These are phyloP conservation scores for Antigone vipio DNA, from an alignment of 2,113 vertebrate species.

Conservation along the genomic window DNA sequence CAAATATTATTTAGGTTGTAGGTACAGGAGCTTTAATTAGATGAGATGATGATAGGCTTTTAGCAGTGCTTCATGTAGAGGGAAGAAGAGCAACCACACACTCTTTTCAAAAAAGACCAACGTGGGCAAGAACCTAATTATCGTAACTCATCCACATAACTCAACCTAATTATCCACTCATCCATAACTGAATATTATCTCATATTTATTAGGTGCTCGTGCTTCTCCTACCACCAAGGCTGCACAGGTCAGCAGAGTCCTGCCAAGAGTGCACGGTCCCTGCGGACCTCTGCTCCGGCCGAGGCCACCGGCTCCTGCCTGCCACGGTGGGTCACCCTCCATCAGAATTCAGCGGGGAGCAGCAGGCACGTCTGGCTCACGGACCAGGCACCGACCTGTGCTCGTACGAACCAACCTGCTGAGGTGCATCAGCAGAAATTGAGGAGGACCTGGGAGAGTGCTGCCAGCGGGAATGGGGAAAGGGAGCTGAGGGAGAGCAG, in stretches of 20 bases:
- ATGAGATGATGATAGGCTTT: not conserved
- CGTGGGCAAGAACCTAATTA: not conserved
- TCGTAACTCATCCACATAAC: not conserved
- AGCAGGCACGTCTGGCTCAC: not conserved
- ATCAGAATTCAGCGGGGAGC: fast-evolving
- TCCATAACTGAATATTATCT: not conserved
- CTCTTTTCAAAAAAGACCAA: not conserved
- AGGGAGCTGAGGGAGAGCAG: not conserved
- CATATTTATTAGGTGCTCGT: not conserved
- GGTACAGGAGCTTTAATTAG: not conserved
- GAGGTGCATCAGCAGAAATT: not conserved
- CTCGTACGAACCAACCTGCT: fast-evolving
- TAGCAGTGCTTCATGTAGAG: not conserved
- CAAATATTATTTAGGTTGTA: not conserved
- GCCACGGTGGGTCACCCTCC: not conserved
- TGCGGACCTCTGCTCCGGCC: not conserved
- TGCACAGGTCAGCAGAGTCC: not conserved
- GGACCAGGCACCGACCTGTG: fast-evolving
- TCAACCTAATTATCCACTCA: constrained; percentile 12
- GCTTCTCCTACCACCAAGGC: not conserved
- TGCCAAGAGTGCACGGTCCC: not conserved
- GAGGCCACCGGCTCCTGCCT: not conserved
- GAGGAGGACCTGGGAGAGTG: not conserved
- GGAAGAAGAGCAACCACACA: not conserved
- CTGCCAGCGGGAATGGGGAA: fast-evolving